These are phyloP conservation scores for Heteractis magnifica DNA, from an alignment of 92 coral and sea anemone genomes.

Conservation along the genomic window DNA sequence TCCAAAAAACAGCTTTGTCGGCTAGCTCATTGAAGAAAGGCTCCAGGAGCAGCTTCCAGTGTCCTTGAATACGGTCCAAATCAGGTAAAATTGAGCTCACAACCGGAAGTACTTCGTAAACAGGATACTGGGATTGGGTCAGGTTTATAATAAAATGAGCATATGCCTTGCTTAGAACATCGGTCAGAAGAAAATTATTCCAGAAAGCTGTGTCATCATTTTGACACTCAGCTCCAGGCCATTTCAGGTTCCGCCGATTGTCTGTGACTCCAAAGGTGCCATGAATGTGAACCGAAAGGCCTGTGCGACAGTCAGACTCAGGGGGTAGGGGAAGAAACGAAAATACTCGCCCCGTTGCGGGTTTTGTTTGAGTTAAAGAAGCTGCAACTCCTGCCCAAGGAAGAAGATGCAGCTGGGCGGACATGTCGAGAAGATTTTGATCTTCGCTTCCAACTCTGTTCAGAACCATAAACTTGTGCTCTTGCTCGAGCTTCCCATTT, in stretches of 20 bases:
- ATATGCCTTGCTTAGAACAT: slow-evolving; percentile 77
- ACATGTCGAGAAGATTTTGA: slow-evolving; percentile 58
- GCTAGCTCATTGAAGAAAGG: slow-evolving; percentile 73
- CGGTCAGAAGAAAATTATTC: slow-evolving; percentile 68
- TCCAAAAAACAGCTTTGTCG: slow-evolving; percentile 77
- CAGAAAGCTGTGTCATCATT: slow-evolving; percentile 88
- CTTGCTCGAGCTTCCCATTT: slow-evolving; percentile 43
- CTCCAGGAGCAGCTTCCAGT: slow-evolving; percentile 76
- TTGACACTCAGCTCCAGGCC: slow-evolving; percentile 95
- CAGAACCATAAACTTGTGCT: slow-evolving; percentile 68
- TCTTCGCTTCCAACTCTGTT: slow-evolving; percentile 79
- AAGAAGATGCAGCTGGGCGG: slow-evolving; percentile 61
- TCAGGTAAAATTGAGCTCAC: slow-evolving; percentile 75
- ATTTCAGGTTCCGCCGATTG: slow-evolving; percentile 82
- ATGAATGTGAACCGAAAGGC: slow-evolving; percentile 82
- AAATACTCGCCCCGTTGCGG: slow-evolving; percentile 72
- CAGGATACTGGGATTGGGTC: slow-evolving; percentile 57
- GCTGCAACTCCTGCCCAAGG: slow-evolving; percentile 97
- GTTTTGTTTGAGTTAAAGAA: slow-evolving; percentile 52
- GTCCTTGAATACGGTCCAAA: slow-evolving; percentile 77
- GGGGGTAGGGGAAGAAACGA: slow-evolving; percentile 88
- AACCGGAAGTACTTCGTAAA: slow-evolving; percentile 49
- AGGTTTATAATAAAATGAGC: slow-evolving; percentile 64
- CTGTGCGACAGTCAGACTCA: slow-evolving; percentile 89
- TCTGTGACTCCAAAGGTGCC: slow-evolving; percentile 95